phyloP scores from a whole-genome alignment of 2,113 vertebrate genomes.

The Cyprinodon variegatus region DNA sequence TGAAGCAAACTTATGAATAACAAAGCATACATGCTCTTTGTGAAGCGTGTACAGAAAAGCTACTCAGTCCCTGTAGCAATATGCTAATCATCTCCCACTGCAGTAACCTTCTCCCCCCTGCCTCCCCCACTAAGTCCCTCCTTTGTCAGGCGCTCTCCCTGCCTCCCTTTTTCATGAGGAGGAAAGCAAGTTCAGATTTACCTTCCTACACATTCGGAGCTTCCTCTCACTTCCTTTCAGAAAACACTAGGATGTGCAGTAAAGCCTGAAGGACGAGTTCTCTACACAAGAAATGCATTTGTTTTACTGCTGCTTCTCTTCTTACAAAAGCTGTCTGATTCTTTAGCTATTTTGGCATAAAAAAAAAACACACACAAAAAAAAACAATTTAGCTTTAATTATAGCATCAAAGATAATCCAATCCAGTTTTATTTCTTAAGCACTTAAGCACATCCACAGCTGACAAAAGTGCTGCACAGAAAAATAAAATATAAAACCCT shows the following conservation, averaged over 20 bases:
- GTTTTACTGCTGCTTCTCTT: conserved; percentile 48
- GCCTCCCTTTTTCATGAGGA: conserved; percentile 21
- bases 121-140: conserved; percentile 31
- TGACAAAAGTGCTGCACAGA: too few relatives aligned
- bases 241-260: conserved; percentile 62
- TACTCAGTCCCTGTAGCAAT: conserved; percentile 45
- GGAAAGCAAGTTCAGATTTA: conserved; percentile 5
- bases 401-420: background rate
- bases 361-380: background rate
- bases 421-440: too few relatives aligned
- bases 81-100: conserved; percentile 63
- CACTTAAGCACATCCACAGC: too few relatives aligned
- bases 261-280: conserved; percentile 44
- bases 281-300: conserved; percentile 60
- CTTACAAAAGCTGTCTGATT: conserved; percentile 3
- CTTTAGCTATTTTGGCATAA: conserved; percentile 28
- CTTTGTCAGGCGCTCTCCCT: conserved; percentile 20
- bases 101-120: conserved; percentile 40
- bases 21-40: conserved; percentile 34
- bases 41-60: conserved; percentile 6
- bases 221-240: conserved; percentile 11
- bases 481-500: too few relatives aligned
- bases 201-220: conserved; percentile 40
- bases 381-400: background rate
- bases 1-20: conserved; percentile 32